Conservation (phyloP, 2,888 invertebrate species). For the Pecten maximus region DNA sequence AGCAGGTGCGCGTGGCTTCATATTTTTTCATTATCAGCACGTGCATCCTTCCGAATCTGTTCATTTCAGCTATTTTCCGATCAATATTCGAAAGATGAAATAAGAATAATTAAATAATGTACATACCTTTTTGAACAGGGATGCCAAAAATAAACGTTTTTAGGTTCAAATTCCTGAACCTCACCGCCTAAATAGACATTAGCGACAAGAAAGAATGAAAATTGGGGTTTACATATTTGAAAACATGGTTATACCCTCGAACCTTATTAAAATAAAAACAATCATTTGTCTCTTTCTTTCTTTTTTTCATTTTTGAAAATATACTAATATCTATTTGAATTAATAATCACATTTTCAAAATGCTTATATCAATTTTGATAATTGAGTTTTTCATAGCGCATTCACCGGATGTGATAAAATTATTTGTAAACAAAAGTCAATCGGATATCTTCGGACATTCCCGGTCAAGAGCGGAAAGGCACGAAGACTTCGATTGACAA, state of each 20-base stretch:
- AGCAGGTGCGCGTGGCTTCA: background rate
- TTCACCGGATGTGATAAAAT: too few species aligned
- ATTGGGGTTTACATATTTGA: background rate
- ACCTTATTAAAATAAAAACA: background rate
- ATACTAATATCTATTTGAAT: too few species aligned
- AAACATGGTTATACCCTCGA: background rate
- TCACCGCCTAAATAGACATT: background rate
- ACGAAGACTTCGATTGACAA: too few species aligned
- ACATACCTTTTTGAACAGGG: slow-evolving; percentile 31
- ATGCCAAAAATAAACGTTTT: background rate
- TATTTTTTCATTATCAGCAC: background rate
- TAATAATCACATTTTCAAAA: too few species aligned
- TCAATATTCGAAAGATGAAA: background rate
- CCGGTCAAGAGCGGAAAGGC: too few species aligned
- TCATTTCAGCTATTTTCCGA: background rate
- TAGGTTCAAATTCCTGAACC: slow-evolving; percentile 29
- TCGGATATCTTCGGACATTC: too few species aligned
- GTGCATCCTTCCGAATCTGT: background rate
- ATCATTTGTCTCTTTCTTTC: background rate
- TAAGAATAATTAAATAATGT: background rate
- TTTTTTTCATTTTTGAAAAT: background rate
- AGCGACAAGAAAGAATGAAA: background rate
- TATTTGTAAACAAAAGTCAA: too few species aligned
- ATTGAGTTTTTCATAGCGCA: too few species aligned
- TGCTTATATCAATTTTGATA: too few species aligned